Conservation (phyloP, 2,797 vertebrate species). For the Sciurus carolinensis region DNA sequence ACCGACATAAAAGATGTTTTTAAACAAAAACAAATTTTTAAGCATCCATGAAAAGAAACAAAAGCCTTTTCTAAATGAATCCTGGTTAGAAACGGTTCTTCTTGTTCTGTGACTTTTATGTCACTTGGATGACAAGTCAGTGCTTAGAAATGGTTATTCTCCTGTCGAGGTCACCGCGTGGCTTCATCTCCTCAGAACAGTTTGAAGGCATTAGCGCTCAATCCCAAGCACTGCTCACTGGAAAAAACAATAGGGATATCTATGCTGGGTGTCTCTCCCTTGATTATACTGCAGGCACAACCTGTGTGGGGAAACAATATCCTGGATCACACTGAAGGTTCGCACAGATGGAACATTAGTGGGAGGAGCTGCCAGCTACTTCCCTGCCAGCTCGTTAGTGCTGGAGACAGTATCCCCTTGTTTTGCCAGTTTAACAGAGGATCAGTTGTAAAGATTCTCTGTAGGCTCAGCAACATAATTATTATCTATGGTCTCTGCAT, state of each 20-base stretch:
- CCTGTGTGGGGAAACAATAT: constrained; percentile 85
- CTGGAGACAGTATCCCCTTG: constrained; percentile 85
- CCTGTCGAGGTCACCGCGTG: neutral
- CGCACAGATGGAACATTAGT: constrained; percentile 83
- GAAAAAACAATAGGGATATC: constrained; percentile 62
- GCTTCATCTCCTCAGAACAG: constrained; percentile 13
- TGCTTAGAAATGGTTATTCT: constrained; percentile 45
- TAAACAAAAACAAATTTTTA: constrained; percentile 71
- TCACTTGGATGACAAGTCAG: neutral
- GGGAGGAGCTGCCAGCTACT: constrained; percentile 84
- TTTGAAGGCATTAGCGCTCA: neutral
- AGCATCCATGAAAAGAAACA: constrained; percentile 67
- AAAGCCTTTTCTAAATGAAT: constrained; percentile 64
- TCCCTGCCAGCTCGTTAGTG: constrained; percentile 87
- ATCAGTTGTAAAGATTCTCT: constrained; percentile 86
- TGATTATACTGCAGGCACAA: constrained; percentile 80
- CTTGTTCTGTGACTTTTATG: neutral
- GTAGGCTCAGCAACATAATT: constrained; percentile 87
- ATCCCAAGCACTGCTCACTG: neutral
- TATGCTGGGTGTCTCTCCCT: constrained; percentile 3
- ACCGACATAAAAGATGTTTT: constrained; percentile 68
- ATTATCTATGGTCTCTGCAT: constrained; percentile 88
- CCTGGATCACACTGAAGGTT: constrained; percentile 77
- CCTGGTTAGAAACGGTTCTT: constrained; percentile 42
- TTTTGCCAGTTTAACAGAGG: constrained; percentile 88